Base-by-base conservation (phyloP, 2,888 invertebrate species). In the Caenorhabditis uteleia region DNA sequence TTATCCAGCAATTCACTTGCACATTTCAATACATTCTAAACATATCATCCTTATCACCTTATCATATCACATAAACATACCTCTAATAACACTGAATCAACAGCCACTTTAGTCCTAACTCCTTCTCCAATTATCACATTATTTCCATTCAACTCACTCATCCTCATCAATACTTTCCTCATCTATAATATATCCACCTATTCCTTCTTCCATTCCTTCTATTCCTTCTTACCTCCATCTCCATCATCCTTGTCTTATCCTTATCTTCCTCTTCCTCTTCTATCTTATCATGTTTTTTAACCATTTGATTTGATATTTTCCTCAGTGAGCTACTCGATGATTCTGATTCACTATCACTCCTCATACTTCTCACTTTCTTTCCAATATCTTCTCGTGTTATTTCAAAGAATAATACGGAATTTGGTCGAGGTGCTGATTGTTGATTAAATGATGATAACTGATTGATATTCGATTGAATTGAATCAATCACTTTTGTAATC, bases 381-480 rank as follows among this genome's bases (percentile, higher is more conserved):
- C 20, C 46, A 16, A 61, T 50, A 18, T 61, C 61, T 14, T 61
- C 55, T 26, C 50, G 44, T 27, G 61, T 61, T 7, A 61, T 47
- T 21, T 61, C 61, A 21, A 61, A 46, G n/a, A 51, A 50, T 4
- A 61, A 16, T 31, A 61, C 50, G 1, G 61, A 61, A 14, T 50
- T 51, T 7, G 53, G 48, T 7, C 50, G 61, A 6, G 38, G n/a
- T 20, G 39, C 45, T 7, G 47, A 46, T 38, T 48, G 14, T n/a
- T n/a, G 4, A 33, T 7, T 33, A 14, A 33, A n/a, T 14, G 33
- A n/a, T n/a, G 40, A 6, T 33, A 58, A 50, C 21, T 40, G 23
- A 0, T 48, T 38, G 1, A 48, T 42, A 20, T 10, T 29, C 12
- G 59, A 12, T 27, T 31, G 45, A 40, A 58, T 29, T 26, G 57